Evolutionary conservation across 2,113 vertebrate species (phyloP), one percentile per base, ranked within the genome.

Genomic region (Guaruba guarouba): DNA sequence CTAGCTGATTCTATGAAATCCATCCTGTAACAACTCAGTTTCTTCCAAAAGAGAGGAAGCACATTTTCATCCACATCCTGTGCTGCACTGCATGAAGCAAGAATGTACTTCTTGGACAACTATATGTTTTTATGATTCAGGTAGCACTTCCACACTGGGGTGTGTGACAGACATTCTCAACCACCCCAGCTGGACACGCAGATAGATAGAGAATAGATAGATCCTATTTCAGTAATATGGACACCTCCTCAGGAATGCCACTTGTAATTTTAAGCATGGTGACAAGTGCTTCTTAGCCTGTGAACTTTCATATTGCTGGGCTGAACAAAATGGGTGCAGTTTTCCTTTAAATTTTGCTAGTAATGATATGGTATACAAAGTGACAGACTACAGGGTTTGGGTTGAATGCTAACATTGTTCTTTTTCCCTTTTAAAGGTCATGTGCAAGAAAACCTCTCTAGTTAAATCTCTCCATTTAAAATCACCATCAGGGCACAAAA

Each of bases 351-450:
- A 90, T 97, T 96, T 96, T 94, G 92, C 81, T 33, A 57, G 84
- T 93, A 93, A 76, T 96, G 88, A 95, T 93, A 86, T 9, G 51
- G 96, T 97, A 94, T 86, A 97, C 95, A 95, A 97, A 95, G 85
- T 95, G 96, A 92, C 97, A 96, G 95, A 97, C 95, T 95, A 95
- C 86, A 77, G 93, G 91, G 95, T 96, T 95, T 97, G 96, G 95
- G 80, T 94, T 96, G 97, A 97, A 97, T 96, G 95, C 88, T 96
- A 91, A 98, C 97, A 95, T 98, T 97, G 97, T 89, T 97, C 97
- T 97, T 96, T 93, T 98, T 91, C 86, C 71, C 67, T 88, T 96
- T 94, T 92, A 97, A 97, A 98, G 97, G 97, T 97, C 95, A 90
- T 74, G 82, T 69, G 93, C 94, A 97, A 95, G 95, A 97, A 98